Conservation (phyloP, 1,140 invertebrate species). For the Heliconius congener region DNA sequence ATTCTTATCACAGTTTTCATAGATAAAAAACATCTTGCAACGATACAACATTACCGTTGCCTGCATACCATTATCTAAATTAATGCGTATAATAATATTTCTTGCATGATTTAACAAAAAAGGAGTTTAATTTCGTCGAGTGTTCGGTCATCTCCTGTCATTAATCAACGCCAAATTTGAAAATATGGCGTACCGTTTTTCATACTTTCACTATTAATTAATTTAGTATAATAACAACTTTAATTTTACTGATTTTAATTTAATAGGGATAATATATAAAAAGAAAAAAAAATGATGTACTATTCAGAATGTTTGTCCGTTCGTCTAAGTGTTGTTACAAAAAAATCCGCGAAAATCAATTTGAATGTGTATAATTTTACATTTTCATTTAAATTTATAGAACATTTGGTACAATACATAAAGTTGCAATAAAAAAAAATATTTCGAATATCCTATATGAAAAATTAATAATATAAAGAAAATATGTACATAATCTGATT, state of each 20-base stretch:
- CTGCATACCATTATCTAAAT: constrained; percentile 7
- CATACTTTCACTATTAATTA: constrained; percentile 27
- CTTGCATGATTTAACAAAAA: constrained; percentile 35
- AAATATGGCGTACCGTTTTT: constrained; percentile 31
- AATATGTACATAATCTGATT: not conserved
- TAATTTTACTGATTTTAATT: not conserved
- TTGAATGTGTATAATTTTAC: too few relatives aligned
- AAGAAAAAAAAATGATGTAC: not conserved
- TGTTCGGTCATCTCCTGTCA: constrained; percentile 27
- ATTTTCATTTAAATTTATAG: too few relatives aligned
- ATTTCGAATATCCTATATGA: too few relatives aligned
- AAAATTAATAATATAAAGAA: not conserved
- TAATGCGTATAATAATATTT: constrained; percentile 18
- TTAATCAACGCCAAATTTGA: constrained; percentile 39
- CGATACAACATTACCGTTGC: not conserved
- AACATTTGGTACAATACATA: too few relatives aligned
- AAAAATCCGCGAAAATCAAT: too few relatives aligned
- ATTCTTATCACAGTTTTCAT: constrained; percentile 18
- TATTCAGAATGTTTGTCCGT: too few relatives aligned
- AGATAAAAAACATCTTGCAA: constrained; percentile 24
- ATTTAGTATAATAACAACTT: not conserved
- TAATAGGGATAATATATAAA: not conserved
- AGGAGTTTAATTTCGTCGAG: constrained; percentile 29
- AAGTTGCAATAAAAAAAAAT: too few relatives aligned
- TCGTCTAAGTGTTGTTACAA: too few relatives aligned